Conservation (phyloP, 2,113 vertebrate species). For the Bettongia penicillata region DNA sequence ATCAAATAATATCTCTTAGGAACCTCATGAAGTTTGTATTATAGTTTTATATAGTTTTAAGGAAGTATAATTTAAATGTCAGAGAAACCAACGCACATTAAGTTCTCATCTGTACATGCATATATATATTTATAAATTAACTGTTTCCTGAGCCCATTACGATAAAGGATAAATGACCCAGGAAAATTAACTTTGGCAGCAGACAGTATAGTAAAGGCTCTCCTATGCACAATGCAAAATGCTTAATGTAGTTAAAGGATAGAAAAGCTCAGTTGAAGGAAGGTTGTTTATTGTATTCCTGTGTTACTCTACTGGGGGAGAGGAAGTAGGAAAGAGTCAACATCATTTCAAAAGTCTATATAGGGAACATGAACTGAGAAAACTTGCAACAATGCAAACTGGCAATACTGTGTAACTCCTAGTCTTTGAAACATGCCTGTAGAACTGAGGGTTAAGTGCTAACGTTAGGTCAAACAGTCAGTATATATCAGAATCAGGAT, state of each 20-base stretch:
- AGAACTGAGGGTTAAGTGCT: not conserved
- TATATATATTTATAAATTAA: slow-evolving; percentile 7
- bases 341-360: too few relatives aligned
- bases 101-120: not conserved
- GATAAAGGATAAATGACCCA: slow-evolving; percentile 5
- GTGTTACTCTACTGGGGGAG: not conserved
- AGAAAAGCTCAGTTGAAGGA: not conserved
- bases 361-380: too few relatives aligned
- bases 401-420: not conserved
- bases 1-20: too few relatives aligned
- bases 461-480: not conserved
- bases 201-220: not conserved
- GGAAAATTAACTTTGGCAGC: slow-evolving; percentile 36
- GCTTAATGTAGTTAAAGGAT: not conserved
- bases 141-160: not conserved
- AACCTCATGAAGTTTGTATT: too few relatives aligned
- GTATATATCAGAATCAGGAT: not conserved
- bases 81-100: not conserved
- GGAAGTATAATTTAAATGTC: not conserved
- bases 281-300: not conserved
- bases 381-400: too few relatives aligned
- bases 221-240: slow-evolving; percentile 2
- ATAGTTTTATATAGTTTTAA: too few relatives aligned
- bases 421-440: not conserved
- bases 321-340: not conserved